Conservation (phyloP, 2,797 vertebrate genomes). For the Luscinia luscinia region DNA sequence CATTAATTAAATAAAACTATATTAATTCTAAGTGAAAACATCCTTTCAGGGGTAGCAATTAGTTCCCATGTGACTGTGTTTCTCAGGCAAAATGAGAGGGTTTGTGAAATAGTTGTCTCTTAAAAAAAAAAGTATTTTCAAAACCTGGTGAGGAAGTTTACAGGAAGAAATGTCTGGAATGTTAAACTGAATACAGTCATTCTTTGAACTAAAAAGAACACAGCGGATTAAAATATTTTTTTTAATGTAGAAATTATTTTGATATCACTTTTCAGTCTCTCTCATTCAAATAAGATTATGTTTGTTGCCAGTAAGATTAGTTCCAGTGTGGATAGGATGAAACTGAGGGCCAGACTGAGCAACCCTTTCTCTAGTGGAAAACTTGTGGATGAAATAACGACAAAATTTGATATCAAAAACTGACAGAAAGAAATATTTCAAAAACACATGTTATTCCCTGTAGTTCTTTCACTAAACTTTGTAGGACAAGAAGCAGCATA, state of each 20-base stretch:
- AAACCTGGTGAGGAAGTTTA: constrained; percentile 4
- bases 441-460: not conserved
- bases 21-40: constrained; percentile 52
- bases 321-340: not conserved
- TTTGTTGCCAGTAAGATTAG: constrained; percentile 9
- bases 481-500: not conserved
- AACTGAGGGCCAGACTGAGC: not conserved
- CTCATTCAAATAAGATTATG: constrained; percentile 5
- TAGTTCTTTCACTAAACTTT: not conserved
- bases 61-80: not conserved
- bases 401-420: not conserved
- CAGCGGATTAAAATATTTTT: not conserved
- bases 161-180: constrained; percentile 34
- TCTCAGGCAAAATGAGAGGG: not conserved
- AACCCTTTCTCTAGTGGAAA: not conserved
- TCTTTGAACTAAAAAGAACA: not conserved
- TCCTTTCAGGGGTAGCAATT: constrained; percentile 21
- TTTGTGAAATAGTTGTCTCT: not conserved
- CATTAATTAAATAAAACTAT: constrained; percentile 66
- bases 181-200: constrained; percentile 18
- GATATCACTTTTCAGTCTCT: not conserved
- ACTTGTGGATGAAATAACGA: not conserved
- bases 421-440: not conserved
- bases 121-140: constrained; percentile 13
- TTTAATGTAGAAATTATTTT: constrained; percentile 13